Evolutionary conservation across 2,797 vertebrate genomes (phyloP).

Genomic region (Rhynchonycteris naso): DNA sequence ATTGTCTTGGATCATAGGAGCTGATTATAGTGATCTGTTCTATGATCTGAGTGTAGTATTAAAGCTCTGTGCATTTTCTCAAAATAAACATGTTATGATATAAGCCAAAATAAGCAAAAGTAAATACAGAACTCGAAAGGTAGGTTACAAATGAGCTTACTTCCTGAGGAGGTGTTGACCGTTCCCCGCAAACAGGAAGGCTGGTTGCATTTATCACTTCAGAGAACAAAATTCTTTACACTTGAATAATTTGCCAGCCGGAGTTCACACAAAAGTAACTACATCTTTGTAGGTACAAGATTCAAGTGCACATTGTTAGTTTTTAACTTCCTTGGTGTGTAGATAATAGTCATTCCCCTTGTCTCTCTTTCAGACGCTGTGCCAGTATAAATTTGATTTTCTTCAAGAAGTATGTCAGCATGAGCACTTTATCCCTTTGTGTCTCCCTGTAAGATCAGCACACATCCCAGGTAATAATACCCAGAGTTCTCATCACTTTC

Average conservation of each 20-base stretch:
- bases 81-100: neutral
- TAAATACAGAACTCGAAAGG: neutral
- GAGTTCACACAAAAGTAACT: neutral
- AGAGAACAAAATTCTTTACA: neutral
- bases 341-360: conserved; percentile 22
- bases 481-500: neutral
- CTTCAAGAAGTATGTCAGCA: conserved; percentile 98
- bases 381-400: conserved; percentile 97
- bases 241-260: neutral
- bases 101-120: neutral
- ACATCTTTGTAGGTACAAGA: neutral
- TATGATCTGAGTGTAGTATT: neutral
- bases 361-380: conserved; percentile 89
- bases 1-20: neutral
- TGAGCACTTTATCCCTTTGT: conserved; percentile 97
- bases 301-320: neutral
- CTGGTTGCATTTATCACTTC: neutral
- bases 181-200: neutral
- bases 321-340: neutral
- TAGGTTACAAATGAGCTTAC: neutral
- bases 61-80: neutral
- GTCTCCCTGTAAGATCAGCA: conserved; percentile 94
- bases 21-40: neutral
- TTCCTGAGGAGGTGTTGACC: neutral
- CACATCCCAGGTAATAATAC: conserved; percentile 92